Conservation (phyloP, 2,797 vertebrate species). For the Uromys caudimaculatus region DNA sequence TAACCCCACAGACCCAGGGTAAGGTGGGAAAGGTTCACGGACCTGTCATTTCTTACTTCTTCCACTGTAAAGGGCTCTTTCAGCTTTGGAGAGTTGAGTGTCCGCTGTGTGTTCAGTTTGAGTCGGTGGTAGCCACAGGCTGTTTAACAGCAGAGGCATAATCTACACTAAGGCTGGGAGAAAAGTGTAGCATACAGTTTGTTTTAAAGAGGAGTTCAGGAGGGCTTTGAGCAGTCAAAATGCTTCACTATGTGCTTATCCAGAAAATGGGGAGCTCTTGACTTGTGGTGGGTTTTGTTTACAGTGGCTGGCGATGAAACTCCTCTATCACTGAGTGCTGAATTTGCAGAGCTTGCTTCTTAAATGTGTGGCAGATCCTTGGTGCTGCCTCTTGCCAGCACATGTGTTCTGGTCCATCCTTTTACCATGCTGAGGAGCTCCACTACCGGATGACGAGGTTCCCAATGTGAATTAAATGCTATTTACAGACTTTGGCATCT, state of each 20-base stretch:
- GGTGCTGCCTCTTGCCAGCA: background rate
- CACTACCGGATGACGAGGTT: background rate
- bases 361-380: background rate
- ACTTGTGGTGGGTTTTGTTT: background rate
- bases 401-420: background rate
- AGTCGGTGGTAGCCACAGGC: conserved; percentile 47
- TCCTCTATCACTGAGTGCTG: background rate
- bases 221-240: conserved; percentile 1
- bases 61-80: background rate
- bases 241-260: background rate
- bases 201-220: background rate
- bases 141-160: conserved; percentile 42
- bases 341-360: background rate
- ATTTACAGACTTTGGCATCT: background rate
- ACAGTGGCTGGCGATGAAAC: background rate
- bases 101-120: background rate
- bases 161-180: background rate
- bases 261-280: background rate
- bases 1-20: background rate
- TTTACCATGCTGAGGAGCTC: accelerated
- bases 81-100: background rate
- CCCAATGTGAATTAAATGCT: background rate
- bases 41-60: background rate
- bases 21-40: background rate
- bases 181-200: background rate